phyloP scores from a whole-genome alignment of 2,797 vertebrate species.

The Buphagus erythrorhynchus region DNA sequence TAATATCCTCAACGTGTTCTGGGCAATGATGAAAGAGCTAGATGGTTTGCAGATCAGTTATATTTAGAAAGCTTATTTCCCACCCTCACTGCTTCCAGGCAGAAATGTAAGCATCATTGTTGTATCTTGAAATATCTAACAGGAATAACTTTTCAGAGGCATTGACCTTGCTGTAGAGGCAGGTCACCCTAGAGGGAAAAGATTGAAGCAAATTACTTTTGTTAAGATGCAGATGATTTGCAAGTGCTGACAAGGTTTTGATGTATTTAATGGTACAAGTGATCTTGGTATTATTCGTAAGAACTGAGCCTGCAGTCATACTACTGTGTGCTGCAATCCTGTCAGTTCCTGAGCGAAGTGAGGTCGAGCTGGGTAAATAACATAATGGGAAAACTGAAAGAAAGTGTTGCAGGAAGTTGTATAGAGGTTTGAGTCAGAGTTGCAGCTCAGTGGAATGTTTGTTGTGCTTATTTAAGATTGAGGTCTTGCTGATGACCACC shows the following conservation, averaged over 20 bases:
- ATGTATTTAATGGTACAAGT: constrained; percentile 63
- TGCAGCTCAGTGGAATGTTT: neutral
- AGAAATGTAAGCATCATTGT: constrained; percentile 17
- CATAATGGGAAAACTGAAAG: neutral
- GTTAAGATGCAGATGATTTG: constrained; percentile 63
- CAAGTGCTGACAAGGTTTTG: constrained; percentile 59
- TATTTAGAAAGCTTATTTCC: constrained; percentile 11
- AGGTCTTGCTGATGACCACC: neutral
- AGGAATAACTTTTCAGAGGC: constrained; percentile 38
- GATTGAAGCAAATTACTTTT: constrained; percentile 46
- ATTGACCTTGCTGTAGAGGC: constrained; percentile 47
- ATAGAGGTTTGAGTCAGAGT: neutral
- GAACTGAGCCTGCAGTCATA: constrained; percentile 31
- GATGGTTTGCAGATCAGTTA: neutral
- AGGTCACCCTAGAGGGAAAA: constrained; percentile 55
- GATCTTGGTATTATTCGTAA: constrained; percentile 1
- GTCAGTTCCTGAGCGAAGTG: neutral
- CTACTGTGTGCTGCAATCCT: neutral
- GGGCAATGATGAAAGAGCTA: neutral
- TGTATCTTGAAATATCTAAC: constrained; percentile 34
- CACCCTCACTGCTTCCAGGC: constrained; percentile 1
- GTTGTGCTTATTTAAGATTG: neutral
- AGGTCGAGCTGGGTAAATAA: constrained; percentile 24
- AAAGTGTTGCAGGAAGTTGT: neutral
- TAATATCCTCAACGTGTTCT: neutral